Evolutionary conservation across 2,888 invertebrate genomes (phyloP), one percentile per base, ranked within the genome.

Genomic region (Drosophila birchii): DNA sequence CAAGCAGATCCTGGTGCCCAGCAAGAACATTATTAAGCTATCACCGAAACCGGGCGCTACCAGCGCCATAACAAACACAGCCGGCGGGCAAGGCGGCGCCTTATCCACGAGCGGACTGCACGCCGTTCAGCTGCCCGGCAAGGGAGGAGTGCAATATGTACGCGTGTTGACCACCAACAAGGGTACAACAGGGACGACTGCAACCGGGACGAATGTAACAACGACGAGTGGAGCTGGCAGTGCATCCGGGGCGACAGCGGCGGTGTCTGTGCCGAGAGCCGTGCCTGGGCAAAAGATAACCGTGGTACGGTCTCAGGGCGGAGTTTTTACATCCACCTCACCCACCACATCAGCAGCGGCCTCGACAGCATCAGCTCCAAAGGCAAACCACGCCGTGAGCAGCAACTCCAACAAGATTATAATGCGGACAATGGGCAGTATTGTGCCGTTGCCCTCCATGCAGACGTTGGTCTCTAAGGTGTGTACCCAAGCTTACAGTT

Each of bases 61-160:
- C 14, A 54, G 49, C 20, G 45, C 64, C 12, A 23, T 63, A 7
- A 32, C 64, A 2, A 43, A 59, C 20, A 41, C 20, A 34, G 44
- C 43, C 3, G 70, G 81, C 1, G 43, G n/a, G 9, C 53, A 16
- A 39, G 45, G 23, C 44, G 44, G 38, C 4, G 44, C 51, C 38
- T 23, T 75, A 26, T 23, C 56, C 4, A 29, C 80, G 2, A 59
- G 58, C 29, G 53, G 47, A 14, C 18, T 92, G 34, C 92, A 92
- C 64, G 80, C 92, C 0, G 87, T 92, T 51, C 91, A 92, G 73
- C 67, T 92, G 36, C 76, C 91, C 0, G 92, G 92, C 39, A 91
- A 93, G 58, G 61, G 80, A 70, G 92, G 92, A 4, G 93, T 95
- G 70, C 95, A 95, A 85, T 95, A 95, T 89, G 95, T 96, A n/a